These are phyloP conservation scores for Lasioglossum vierecki DNA, from an alignment of 2,888 invertebrate genomes.

Conservation along the genomic window DNA sequence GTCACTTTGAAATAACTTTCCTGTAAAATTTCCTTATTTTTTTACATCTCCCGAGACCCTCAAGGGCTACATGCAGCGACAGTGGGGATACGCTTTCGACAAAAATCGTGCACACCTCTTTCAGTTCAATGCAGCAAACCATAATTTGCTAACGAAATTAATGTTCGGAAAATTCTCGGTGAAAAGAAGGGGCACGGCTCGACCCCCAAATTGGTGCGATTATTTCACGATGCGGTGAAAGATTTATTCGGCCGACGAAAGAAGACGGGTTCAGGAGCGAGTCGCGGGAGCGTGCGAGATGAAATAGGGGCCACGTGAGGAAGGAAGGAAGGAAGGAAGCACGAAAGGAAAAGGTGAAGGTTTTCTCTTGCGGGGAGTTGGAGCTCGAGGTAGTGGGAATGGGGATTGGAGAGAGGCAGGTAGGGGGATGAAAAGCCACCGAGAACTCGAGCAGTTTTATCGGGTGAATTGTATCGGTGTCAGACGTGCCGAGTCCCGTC, in stretches of 20 bases:
- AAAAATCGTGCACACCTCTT: background rate
- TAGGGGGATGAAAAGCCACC: constrained; percentile 55
- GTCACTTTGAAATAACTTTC: too few relatives aligned
- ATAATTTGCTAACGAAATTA: background rate
- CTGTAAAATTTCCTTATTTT: too few relatives aligned
- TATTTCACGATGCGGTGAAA: constrained; percentile 7
- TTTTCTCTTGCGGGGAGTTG: constrained; percentile 19
- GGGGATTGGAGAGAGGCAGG: background rate
- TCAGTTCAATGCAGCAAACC: background rate
- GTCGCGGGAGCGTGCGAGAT: constrained; percentile 22
- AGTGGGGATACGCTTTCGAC: background rate
- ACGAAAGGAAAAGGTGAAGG: constrained; percentile 55
- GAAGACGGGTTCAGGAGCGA: constrained; percentile 32
- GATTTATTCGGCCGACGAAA: constrained; percentile 46
- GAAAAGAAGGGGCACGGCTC: background rate
- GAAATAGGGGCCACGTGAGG: constrained; percentile 17
- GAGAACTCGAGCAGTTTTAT: constrained; percentile 70
- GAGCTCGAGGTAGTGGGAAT: background rate
- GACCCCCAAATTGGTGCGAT: background rate
- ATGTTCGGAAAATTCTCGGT: background rate
- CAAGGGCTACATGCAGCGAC: background rate
- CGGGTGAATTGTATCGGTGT: constrained; percentile 78
- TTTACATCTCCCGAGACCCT: too few relatives aligned
- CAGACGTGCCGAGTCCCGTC: constrained; percentile 73
- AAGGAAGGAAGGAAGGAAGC: constrained; percentile 42